Evolutionary conservation across 2,797 vertebrate genomes (phyloP), one percentile per base, ranked within the genome.

Genomic region (Rachycentron canadum): DNA sequence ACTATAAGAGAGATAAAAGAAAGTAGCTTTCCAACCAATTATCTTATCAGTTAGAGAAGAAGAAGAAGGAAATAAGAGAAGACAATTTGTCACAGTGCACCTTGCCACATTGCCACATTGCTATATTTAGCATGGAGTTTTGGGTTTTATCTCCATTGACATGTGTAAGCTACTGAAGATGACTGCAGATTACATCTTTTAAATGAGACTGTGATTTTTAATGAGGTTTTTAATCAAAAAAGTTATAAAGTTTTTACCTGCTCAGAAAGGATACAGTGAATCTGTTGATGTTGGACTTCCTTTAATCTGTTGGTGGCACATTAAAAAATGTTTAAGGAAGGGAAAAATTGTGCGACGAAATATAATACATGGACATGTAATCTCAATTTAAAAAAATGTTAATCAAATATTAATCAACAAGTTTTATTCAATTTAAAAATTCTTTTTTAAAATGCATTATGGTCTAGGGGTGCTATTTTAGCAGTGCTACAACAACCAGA

Each of bases 51-150:
- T 32, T 60, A 6, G 38, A 75, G 40, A 43, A 50, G 65, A 45
- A 57, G 41, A 69, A 59, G 43, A 67, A 59, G 32, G 10, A 84
- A 91, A 89, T 82, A 78, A 73, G 53, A 68, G 70, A 69, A 78
- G 62, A 73, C 70, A 73, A 79, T 88, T 87, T 78, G 62, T 84
- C 68, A 81, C 74, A 57, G 63, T 43, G 59, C 16, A 59, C 77
- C 52, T 69, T n/a, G 38, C 72, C 43, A 58, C 75, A 80, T 66
- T 25, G 30, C 63, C 80, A 66, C 57, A 49, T 53, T 62, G 67
- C 79, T 87, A 86, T 87, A 90, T 90, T 86, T 86, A 85, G 79
- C 16, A 26, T 19, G 62, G 83, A 63, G 82, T 85, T 79, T 59
- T 36, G 45, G 71, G 12, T 50, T 69, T 89, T 80, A 88, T 88